A percentile compares a stretch with the other conserved stretches of the same genome.
These are phyloP conservation scores for Corythaeola cristata DNA, from an alignment of 2,113 vertebrate genomes.

Conservation along the genomic window DNA sequence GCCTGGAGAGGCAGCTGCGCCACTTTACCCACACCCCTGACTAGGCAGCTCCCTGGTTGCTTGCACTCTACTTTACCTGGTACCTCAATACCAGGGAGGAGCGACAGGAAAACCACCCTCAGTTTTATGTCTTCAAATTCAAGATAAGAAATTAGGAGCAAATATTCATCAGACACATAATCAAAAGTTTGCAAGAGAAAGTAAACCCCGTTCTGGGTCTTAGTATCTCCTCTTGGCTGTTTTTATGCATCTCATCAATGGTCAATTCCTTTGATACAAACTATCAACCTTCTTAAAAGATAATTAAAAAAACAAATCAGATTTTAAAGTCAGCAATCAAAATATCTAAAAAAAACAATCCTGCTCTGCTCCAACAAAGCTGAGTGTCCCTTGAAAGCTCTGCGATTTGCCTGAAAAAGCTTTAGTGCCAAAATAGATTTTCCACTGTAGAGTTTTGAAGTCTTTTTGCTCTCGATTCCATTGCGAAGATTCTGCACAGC, in stretches of 20 bases:
- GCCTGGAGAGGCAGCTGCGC: accelerated
- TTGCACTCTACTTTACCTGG: neutral
- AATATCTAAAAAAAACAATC: neutral
- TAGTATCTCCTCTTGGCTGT: neutral
- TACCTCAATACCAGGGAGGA: neutral
- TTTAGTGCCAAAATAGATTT: slow-evolving; percentile 10
- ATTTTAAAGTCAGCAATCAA: neutral
- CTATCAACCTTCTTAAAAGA: neutral
- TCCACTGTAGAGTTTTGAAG: neutral
- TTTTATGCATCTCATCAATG: neutral
- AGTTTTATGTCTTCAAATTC: neutral
- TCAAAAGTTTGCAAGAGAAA: neutral
- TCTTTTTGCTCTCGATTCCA: neutral
- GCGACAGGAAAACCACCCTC: neutral
- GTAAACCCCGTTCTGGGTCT: neutral
- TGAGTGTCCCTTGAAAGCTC: neutral
- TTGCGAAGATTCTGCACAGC: slow-evolving; percentile 22
- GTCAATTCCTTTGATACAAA: neutral
- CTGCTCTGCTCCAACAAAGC: neutral
- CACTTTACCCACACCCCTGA: neutral
- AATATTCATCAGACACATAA: neutral
- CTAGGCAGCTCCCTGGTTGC: neutral
- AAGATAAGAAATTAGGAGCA: neutral
- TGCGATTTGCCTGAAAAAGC: neutral
- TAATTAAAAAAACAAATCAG: neutral